These are phyloP conservation scores for Cantharis nigra DNA, from an alignment of 2,888 invertebrate genomes.

Conservation along the genomic window DNA sequence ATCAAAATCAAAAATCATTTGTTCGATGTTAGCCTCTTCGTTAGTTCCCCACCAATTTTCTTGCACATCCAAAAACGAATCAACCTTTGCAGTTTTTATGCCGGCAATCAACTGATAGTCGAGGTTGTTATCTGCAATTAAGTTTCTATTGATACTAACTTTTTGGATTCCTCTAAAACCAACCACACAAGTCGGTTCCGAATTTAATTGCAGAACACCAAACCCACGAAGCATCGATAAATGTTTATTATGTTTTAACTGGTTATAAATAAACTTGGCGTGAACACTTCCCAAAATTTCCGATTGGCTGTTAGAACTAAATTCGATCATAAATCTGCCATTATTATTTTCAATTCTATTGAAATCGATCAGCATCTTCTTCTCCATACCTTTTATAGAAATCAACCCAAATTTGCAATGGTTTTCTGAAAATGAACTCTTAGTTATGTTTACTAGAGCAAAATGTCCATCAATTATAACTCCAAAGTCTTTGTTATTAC, in stretches of 20 bases:
- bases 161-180: constrained; percentile 94
- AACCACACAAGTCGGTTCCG: constrained; percentile 80
- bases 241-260: constrained; percentile 72
- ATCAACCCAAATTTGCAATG: constrained; percentile 80
- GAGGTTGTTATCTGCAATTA: constrained; percentile 80
- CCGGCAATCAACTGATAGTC: constrained; percentile 94
- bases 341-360: constrained; percentile 81
- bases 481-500: constrained; percentile 82
- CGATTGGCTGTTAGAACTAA: constrained; percentile 88
- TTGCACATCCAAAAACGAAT: constrained; percentile 83
- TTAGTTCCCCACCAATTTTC: constrained; percentile 97
- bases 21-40: constrained; percentile 73
- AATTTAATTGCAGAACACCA: constrained; percentile 49
- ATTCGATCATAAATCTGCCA: constrained; percentile 84
- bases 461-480: constrained; percentile 92
- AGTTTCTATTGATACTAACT: constrained; percentile 85
- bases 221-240: constrained; percentile 44
- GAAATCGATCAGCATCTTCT: constrained; percentile 81
- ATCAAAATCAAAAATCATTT: constrained; percentile 94
- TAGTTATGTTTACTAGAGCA: constrained; percentile 83
- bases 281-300: constrained; percentile 86
- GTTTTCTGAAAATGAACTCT: constrained; percentile 85
- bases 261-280: constrained; percentile 79
- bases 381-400: constrained; percentile 93
- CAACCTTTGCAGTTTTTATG: constrained; percentile 82